Conservation (phyloP, 2,888 invertebrate species). For the Colletes collaris region DNA sequence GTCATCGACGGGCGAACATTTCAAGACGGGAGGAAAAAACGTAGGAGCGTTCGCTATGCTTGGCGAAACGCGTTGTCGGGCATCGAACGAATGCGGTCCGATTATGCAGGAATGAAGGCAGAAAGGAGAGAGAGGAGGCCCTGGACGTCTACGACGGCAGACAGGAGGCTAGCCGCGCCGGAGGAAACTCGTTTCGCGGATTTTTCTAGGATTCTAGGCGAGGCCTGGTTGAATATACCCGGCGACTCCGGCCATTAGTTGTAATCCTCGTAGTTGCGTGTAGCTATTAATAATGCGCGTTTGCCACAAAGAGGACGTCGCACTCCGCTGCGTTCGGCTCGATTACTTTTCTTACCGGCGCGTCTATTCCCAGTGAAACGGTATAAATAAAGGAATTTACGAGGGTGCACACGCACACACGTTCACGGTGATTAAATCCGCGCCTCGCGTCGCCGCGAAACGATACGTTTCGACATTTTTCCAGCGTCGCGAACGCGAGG, state of each 20-base stretch:
- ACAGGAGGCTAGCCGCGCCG: conserved; percentile 46
- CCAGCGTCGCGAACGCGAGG: not conserved
- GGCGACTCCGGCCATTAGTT: conserved; percentile 55
- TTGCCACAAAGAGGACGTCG: conserved; percentile 58
- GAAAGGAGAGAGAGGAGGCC: conserved; percentile 16
- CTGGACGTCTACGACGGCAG: conserved; percentile 50
- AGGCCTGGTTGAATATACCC: conserved; percentile 53
- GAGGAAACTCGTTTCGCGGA: conserved; percentile 54
- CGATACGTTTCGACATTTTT: conserved; percentile 1
- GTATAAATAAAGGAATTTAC: conserved; percentile 21
- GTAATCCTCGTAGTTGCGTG: conserved; percentile 53
- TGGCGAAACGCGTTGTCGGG: conserved; percentile 39
- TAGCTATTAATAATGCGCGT: conserved; percentile 60
- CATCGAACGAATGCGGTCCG: conserved; percentile 38
- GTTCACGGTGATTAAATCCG: conserved; percentile 12
- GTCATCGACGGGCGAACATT: not conserved
- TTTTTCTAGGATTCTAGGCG: conserved; percentile 62
- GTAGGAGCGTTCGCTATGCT: conserved; percentile 17
- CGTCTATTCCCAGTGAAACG: not conserved
- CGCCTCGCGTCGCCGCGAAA: not conserved
- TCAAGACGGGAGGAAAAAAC: not conserved
- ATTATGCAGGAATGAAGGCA: conserved; percentile 59
- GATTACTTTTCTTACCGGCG: conserved; percentile 37
- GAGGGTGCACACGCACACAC: conserved; percentile 17
- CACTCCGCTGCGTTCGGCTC: conserved; percentile 47